Evolutionary conservation across 2,888 invertebrate species (phyloP).

Genomic region (Acleris literana): DNA sequence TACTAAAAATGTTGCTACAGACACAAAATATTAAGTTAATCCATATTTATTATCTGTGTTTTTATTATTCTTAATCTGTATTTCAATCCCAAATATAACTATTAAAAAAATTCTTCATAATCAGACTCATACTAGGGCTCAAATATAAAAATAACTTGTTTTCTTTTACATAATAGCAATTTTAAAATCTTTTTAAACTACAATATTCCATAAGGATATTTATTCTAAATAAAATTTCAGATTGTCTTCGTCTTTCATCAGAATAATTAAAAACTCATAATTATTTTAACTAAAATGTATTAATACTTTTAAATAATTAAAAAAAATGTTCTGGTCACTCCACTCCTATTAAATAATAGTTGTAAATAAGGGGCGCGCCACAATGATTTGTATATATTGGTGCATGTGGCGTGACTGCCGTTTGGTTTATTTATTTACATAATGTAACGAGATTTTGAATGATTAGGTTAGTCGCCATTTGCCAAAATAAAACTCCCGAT

Average conservation of each 20-base stretch:
- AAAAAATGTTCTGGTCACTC: conserved; percentile 72
- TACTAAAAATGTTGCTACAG: too few species aligned
- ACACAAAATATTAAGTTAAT: too few species aligned
- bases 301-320: conserved; percentile 56
- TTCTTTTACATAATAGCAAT: neutral
- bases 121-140: neutral
- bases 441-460: conserved; percentile 73
- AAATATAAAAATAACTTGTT: neutral
- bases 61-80: too few species aligned
- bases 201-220: neutral
- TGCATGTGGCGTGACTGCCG: conserved; percentile 56
- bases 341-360: conserved; percentile 65
- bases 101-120: too few species aligned
- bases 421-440: conserved; percentile 74
- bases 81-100: too few species aligned
- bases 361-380: conserved; percentile 52
- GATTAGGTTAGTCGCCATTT: conserved; percentile 80
- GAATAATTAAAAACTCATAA: conserved; percentile 11
- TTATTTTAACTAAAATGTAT: conserved; percentile 56
- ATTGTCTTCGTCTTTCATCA: neutral
- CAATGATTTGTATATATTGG: conserved; percentile 58
- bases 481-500: conserved; percentile 81
- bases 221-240: neutral
- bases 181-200: conserved; percentile 1
- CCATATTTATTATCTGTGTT: too few species aligned